phyloP scores from a whole-genome alignment of 2,888 invertebrate genomes.

The Acrobasis consociella region DNA sequence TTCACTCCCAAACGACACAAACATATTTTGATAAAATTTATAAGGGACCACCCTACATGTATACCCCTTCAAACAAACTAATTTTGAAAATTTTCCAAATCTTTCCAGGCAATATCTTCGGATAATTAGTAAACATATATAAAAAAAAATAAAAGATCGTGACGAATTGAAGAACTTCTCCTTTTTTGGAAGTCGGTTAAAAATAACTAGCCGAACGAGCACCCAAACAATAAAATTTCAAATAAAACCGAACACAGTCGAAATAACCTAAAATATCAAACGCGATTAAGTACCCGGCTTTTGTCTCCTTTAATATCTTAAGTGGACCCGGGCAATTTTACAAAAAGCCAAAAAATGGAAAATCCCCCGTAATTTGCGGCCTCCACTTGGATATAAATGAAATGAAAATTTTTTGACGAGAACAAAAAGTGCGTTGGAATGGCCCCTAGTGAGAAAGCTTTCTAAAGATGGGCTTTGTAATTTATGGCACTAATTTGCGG shows the following conservation, averaged over 20 bases:
- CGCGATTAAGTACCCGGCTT: constrained; percentile 57
- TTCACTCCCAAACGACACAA: too few species aligned
- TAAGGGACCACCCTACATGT: too few species aligned
- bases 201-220: not conserved
- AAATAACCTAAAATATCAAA: constrained; percentile 34
- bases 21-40: too few species aligned
- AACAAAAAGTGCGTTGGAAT: constrained; percentile 52
- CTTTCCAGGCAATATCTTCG: too few species aligned
- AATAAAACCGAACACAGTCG: constrained; percentile 8
- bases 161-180: too few species aligned
- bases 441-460: constrained; percentile 39
- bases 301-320: constrained; percentile 77
- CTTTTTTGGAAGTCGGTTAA: too few species aligned
- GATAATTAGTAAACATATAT: too few species aligned
- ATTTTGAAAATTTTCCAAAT: too few species aligned
- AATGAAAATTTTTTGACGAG: constrained; percentile 71
- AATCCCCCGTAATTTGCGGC: constrained; percentile 72
- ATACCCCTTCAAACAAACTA: too few species aligned
- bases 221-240: not conserved
- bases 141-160: too few species aligned
- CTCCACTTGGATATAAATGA: constrained; percentile 69
- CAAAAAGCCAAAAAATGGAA: constrained; percentile 63
- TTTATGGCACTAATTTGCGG: constrained; percentile 42
- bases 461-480: constrained; percentile 44
- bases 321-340: constrained; percentile 77